phyloP scores from a whole-genome alignment of 1,140 invertebrate species.

The Aphis craccivora region DNA sequence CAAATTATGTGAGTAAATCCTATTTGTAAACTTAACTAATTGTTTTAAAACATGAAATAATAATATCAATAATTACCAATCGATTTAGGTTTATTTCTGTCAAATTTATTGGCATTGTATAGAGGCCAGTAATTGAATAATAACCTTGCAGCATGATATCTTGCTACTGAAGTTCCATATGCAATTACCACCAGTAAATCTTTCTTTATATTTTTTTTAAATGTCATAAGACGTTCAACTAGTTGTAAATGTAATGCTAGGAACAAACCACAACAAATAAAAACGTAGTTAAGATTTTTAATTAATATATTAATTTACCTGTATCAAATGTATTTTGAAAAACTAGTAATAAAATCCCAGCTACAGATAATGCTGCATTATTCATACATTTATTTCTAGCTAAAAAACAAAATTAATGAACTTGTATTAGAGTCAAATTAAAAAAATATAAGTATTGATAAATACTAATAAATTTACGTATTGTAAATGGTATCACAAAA shows the following conservation, averaged over 20 bases:
- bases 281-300: neutral
- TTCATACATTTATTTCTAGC: constrained; percentile 50
- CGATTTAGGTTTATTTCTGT: constrained; percentile 69
- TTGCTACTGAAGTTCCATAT: constrained; percentile 90
- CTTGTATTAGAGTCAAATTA: neutral
- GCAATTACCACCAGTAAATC: constrained; percentile 96
- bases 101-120: constrained; percentile 91
- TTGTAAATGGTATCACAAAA: constrained; percentile 95
- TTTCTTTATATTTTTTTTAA: constrained; percentile 87
- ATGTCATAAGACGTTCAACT: constrained; percentile 91
- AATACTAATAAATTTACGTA: constrained; percentile 73
- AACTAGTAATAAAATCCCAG: constrained; percentile 55
- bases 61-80: constrained; percentile 39
- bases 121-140: constrained; percentile 99
- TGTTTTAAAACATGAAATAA: neutral
- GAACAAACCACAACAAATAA: constrained; percentile 48
- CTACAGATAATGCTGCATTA: constrained; percentile 52
- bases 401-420: neutral
- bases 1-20: neutral
- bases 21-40: neutral
- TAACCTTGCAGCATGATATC: constrained; percentile 92
- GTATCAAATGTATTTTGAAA: constrained; percentile 58
- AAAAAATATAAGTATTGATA: neutral
- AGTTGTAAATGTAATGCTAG: constrained; percentile 93
- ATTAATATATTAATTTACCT: neutral